These are phyloP conservation scores for Eucera pruinosa DNA, from an alignment of 2,888 invertebrate species.

Conservation along the genomic window DNA sequence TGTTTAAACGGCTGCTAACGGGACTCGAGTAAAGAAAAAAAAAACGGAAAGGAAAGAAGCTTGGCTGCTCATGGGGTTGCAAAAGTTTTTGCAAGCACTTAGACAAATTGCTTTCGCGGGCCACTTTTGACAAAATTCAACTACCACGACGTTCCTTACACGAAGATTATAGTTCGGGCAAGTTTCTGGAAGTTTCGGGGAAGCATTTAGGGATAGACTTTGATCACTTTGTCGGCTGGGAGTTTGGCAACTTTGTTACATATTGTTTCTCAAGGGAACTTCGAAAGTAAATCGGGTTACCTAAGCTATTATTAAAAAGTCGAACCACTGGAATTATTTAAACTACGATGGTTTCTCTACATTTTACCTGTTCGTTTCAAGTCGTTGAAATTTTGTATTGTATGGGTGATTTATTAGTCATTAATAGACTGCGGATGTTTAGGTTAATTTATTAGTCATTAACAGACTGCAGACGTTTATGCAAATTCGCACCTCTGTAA, in stretches of 20 bases:
- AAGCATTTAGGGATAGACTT: neutral
- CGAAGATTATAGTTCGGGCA: neutral
- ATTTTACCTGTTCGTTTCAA: no score
- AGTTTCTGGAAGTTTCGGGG: neutral
- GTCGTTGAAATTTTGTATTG: no score
- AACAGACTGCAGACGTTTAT: no score
- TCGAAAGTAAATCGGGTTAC: neutral
- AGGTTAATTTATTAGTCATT: no score
- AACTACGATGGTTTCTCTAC: no score
- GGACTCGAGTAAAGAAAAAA: neutral
- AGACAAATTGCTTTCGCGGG: neutral
- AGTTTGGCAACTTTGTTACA: no score
- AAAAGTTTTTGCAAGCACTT: constrained; percentile 16
- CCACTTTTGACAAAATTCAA: constrained; percentile 10
- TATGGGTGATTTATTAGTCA: no score
- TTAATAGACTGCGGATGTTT: no score
- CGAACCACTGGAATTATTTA: no score
- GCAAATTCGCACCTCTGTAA: no score
- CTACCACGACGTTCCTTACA: neutral
- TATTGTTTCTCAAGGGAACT: neutral
- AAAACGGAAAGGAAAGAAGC: no score
- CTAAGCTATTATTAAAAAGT: no score
- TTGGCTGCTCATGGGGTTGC: neutral
- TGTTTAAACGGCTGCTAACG: constrained; percentile 43
- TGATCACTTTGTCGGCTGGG: neutral